Percentiles rank a stretch among this genome's conserved stretches.
Conservation (phyloP, 2,888 invertebrate genomes). For the Zygaena filipendulae region DNA sequence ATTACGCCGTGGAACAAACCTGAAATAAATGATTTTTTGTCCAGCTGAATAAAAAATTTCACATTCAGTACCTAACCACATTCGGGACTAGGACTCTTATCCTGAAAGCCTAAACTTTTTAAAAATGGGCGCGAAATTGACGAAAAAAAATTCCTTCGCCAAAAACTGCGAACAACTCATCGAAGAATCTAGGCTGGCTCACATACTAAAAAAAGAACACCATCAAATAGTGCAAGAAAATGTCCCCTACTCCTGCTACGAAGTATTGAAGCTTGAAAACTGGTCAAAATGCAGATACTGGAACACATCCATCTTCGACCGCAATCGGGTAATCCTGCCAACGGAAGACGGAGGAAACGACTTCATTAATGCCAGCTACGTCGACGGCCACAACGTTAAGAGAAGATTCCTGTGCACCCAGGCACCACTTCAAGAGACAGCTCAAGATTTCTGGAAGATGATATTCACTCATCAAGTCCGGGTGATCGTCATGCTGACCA, state of each 20-base stretch:
- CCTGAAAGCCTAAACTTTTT: neutral
- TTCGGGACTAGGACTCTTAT: neutral
- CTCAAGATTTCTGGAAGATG: slow-evolving; percentile 7
- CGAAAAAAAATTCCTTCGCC: slow-evolving; percentile 1
- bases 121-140: slow-evolving; percentile 1
- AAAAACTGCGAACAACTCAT: no score
- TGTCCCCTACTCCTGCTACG: neutral
- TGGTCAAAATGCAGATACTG: slow-evolving; percentile 1
- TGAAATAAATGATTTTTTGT: no score
- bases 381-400: slow-evolving; percentile 7
- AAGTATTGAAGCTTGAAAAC: slow-evolving; percentile 2
- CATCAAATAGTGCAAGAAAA: neutral
- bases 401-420: slow-evolving; percentile 9
- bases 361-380: slow-evolving; percentile 5
- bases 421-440: slow-evolving; percentile 10
- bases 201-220: slow-evolving; percentile 1
- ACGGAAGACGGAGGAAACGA: slow-evolving; percentile 5
- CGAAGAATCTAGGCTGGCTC: no score
- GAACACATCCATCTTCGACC: slow-evolving; percentile 4
- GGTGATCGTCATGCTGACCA: slow-evolving; percentile 5
- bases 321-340: slow-evolving; percentile 3
- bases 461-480: slow-evolving; percentile 5
- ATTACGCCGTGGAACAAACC: no score
- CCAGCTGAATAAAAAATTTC: neutral
- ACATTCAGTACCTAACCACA: neutral